A percentile compares a stretch with the other conserved stretches of the same genome.
Evolutionary conservation across 2,888 invertebrate species (phyloP).

Genomic region (Dascillus cervinus): DNA sequence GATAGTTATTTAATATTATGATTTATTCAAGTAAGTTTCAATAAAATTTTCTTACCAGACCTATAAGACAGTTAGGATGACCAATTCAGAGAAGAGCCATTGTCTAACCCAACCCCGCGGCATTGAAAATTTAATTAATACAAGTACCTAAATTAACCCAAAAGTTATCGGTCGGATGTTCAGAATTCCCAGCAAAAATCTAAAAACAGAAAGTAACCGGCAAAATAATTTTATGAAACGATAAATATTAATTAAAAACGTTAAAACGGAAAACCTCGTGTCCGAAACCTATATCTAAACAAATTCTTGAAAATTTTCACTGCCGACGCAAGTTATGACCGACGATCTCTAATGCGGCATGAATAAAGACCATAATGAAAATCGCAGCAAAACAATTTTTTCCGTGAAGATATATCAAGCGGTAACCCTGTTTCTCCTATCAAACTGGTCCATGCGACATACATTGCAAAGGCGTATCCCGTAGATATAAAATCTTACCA

Average conservation of each 20-base stretch:
- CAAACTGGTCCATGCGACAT: conserved; percentile 42
- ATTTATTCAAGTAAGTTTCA: no score
- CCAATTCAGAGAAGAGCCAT: no score
- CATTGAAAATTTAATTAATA: no score
- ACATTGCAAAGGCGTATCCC: conserved; percentile 33
- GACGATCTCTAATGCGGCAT: conserved; percentile 6
- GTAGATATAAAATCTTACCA: conserved; percentile 41
- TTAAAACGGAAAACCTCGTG: background rate
- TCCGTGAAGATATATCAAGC: conserved; percentile 9
- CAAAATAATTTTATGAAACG: no score
- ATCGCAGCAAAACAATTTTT: conserved; percentile 1
- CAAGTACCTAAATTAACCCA: no score
- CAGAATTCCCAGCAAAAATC: no score
- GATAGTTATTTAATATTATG: no score
- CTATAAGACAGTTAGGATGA: no score
- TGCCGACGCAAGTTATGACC: conserved; percentile 26
- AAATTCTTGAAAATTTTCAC: conserved; percentile 29
- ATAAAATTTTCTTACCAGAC: no score
- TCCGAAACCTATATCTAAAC: background rate
- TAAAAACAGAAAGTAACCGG: no score
- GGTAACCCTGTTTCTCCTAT: conserved; percentile 39
- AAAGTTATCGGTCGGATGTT: no score
- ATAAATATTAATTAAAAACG: background rate
- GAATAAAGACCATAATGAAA: background rate
- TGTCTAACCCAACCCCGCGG: no score